Conservation (phyloP, 2,888 invertebrate species). For the Ennomos quercinarius region DNA sequence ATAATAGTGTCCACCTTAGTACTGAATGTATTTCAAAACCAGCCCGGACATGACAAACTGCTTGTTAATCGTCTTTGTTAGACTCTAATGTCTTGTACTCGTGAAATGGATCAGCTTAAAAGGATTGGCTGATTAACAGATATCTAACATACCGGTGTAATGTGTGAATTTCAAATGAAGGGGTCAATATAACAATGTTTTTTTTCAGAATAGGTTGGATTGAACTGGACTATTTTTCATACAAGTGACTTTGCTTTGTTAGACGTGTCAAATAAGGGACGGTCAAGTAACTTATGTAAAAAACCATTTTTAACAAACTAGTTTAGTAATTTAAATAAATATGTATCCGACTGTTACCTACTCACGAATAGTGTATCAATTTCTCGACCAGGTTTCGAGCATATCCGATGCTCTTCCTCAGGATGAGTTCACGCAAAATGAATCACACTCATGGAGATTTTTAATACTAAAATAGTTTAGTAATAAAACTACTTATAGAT, state of each 20-base stretch:
- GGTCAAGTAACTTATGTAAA: slow-evolving; percentile 21
- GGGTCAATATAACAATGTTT: slow-evolving; percentile 46
- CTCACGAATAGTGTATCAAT: no score
- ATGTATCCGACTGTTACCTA: no score
- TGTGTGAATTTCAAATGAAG: slow-evolving; percentile 47
- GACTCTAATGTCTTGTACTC: slow-evolving; percentile 62
- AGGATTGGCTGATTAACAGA: slow-evolving; percentile 51
- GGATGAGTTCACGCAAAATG: no score
- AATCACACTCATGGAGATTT: no score
- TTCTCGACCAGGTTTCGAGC: no score
- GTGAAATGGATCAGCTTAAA: slow-evolving; percentile 66
- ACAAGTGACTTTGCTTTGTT: slow-evolving; percentile 17
- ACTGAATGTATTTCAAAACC: slow-evolving; percentile 43
- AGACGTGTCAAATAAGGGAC: slow-evolving; percentile 8
- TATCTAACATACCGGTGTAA: slow-evolving; percentile 37
- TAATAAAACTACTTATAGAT: no score
- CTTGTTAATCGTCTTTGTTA: slow-evolving; percentile 76
- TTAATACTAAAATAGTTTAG: not conserved
- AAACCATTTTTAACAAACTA: not conserved
- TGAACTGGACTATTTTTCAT: slow-evolving; percentile 37
- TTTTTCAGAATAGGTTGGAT: slow-evolving; percentile 43
- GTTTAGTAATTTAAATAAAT: not conserved
- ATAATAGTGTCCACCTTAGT: slow-evolving; percentile 9
- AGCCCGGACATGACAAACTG: slow-evolving; percentile 66
- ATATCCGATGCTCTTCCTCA: no score